Base-by-base conservation (phyloP, 2,113 vertebrate genomes). In the Stegastes partitus region DNA sequence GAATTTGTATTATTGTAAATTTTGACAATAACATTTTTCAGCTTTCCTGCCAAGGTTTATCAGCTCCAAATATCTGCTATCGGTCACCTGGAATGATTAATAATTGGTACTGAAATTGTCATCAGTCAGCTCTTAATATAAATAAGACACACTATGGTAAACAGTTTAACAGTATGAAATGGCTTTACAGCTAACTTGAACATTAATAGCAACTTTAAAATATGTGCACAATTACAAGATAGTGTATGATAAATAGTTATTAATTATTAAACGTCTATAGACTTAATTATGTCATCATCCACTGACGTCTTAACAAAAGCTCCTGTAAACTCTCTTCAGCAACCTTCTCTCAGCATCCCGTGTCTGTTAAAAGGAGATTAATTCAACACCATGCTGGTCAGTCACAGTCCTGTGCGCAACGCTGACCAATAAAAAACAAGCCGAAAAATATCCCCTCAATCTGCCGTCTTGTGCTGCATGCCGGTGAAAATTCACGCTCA, bases 401-500 rank as follows among this genome's bases (percentile, higher is more conserved):
- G 34, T 74, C 5, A 23, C 11, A 63, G 50, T 15, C 54, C 39
- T 12, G 37, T 5, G 22, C 59, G 4, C 28, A 59, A 22, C 10
- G 2, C 66, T 16, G 2, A 50, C 19, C 2, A n/a, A 55, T 9
- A 34, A 34, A 62, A 64, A 11, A 23, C 23, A 21, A 11, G 15
- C 12, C 10, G 56, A 10, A 56, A 69, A 71, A 77, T n/a, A n/a
- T n/a, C 53, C 68, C 51, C 12, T 34, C 21, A 8, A 18, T 44
- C 22, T 14, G 19, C 21, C 11, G 1, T 12, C 42, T 11, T 7
- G 44, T 78, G 49, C 77, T 55, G 84, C 90, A 92, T 90, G 92
- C 89, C 79, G 57, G 72, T 77, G 78, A 92, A 79, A 83, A 47
- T 34, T 78, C 90, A 93, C 75, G 44, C 88, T 65, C 86, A 84